Base-by-base conservation (phyloP, 2,888 invertebrate genomes). In the Belgica antarctica region DNA sequence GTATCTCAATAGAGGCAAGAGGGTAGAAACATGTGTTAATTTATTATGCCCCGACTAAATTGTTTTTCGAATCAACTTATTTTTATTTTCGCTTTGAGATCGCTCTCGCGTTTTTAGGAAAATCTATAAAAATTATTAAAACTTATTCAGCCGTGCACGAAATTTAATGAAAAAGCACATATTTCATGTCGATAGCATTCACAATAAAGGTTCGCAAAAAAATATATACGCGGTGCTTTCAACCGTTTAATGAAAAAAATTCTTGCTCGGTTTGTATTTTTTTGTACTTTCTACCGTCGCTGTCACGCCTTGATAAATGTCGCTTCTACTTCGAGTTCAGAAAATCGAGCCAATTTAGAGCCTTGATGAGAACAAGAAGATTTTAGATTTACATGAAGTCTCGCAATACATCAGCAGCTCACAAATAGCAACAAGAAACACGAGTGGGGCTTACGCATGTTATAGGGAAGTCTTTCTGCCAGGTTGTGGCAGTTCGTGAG, bases 91-190 rank as follows among this genome's bases (percentile, higher is more conserved):
- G 27, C 41, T 10, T 24, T 36, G 22, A 63, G 36, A 63, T 41
- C 7, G 17, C 36, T 63, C 19, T 15, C 41, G 15, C 62, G 17
- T 8, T 24, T 31, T 19, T 12, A 41, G 36, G 12, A 22, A 36
- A 41, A 24, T 63, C 36, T 63, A 63, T 36, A 36, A 63, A 63
- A 63, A 36, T 63, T 63, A 63, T 63, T 63, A 63, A 63, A 63
- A 63, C 34, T 63, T 36, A 41, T 27, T 63, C 63, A 63, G 31
- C 36, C 63, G 36, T 17, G 27, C 22, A 41, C 36, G 34, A 27
- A 63, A 63, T 10, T 19, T 63, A 17, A 41, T 62, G 19, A 28
- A 62, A 57, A 62, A 62, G 62, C 62, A 62, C 31, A 36, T 41
- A 34, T 36, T 63, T 63, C 36, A 36, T 41, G 22, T 41, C 36